These are phyloP conservation scores for Liasis olivaceus DNA, from an alignment of 2,797 vertebrate species.

Conservation along the genomic window DNA sequence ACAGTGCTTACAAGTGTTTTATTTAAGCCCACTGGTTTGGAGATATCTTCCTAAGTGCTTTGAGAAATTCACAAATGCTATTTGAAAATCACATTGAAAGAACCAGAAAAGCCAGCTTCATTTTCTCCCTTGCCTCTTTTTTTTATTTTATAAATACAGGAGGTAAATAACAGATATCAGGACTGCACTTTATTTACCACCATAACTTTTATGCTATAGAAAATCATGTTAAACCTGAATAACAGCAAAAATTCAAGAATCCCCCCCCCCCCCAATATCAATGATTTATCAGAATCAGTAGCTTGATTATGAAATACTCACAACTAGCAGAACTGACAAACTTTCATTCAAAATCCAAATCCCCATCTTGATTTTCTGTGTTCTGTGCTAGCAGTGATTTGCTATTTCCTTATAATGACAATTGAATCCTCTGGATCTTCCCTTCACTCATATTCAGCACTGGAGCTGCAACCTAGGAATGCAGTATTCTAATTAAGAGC, in stretches of 20 bases:
- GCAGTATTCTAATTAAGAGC: constrained; percentile 76
- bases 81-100: constrained; percentile 2
- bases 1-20: neutral
- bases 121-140: neutral
- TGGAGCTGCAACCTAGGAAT: constrained; percentile 68
- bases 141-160: neutral
- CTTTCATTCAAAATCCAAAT: constrained; percentile 78
- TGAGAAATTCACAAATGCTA: constrained; percentile 38
- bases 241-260: constrained; percentile 27
- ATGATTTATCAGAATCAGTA: constrained; percentile 62
- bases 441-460: constrained; percentile 61
- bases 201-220: neutral
- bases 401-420: constrained; percentile 52
- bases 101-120: too few species aligned
- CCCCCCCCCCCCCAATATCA: neutral
- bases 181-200: neutral
- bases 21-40: neutral
- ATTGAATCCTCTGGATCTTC: constrained; percentile 50
- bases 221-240: constrained; percentile 26
- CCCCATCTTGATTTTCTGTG: constrained; percentile 59
- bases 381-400: constrained; percentile 36
- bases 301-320: constrained; percentile 74
- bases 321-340: constrained; percentile 70
- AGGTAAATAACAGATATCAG: neutral
- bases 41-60: constrained; percentile 5